Conservation (phyloP, 1,140 invertebrate species). For the Drosophila neocordata region DNA sequence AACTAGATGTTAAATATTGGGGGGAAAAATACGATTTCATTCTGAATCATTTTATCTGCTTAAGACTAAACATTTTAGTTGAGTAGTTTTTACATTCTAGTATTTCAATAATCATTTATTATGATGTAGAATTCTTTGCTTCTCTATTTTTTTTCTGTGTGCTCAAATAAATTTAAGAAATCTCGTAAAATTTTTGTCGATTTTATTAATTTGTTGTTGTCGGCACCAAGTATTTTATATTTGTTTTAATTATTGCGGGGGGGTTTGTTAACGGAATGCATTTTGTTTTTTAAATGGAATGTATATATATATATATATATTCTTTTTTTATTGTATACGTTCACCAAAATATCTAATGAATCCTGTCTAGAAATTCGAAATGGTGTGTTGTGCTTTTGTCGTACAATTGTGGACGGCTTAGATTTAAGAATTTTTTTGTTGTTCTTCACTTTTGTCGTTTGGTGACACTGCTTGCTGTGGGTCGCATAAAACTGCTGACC, state of each 20-base stretch:
- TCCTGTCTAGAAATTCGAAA: slow-evolving; percentile 76
- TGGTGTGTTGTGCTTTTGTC: slow-evolving; percentile 37
- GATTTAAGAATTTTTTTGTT: slow-evolving; percentile 34
- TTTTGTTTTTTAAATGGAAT: slow-evolving; percentile 30
- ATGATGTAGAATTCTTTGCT: not conserved
- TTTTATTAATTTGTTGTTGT: slow-evolving; percentile 8
- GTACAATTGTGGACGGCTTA: slow-evolving; percentile 67
- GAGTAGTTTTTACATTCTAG: slow-evolving; percentile 59
- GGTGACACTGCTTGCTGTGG: slow-evolving; percentile 83
- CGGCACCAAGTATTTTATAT: slow-evolving; percentile 5
- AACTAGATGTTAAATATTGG: slow-evolving; percentile 69
- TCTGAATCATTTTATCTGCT: slow-evolving; percentile 40
- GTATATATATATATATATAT: slow-evolving; percentile 9
- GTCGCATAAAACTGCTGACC: slow-evolving; percentile 85
- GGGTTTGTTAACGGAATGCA: slow-evolving; percentile 12
- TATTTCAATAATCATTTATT: slow-evolving; percentile 33
- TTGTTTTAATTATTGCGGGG: slow-evolving; percentile 25
- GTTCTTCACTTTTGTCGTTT: slow-evolving; percentile 82
- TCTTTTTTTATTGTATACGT: slow-evolving; percentile 33
- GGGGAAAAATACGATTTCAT: slow-evolving; percentile 61
- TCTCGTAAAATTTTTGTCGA: slow-evolving; percentile 52
- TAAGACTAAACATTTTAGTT: slow-evolving; percentile 59
- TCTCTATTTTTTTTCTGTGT: slow-evolving; percentile 37
- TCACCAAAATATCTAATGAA: slow-evolving; percentile 54
- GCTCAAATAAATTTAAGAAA: slow-evolving; percentile 68